Evolutionary conservation across 2,797 vertebrate species (phyloP), one percentile per base, ranked within the genome.

Genomic region (Hypotaenidia okinawae): DNA sequence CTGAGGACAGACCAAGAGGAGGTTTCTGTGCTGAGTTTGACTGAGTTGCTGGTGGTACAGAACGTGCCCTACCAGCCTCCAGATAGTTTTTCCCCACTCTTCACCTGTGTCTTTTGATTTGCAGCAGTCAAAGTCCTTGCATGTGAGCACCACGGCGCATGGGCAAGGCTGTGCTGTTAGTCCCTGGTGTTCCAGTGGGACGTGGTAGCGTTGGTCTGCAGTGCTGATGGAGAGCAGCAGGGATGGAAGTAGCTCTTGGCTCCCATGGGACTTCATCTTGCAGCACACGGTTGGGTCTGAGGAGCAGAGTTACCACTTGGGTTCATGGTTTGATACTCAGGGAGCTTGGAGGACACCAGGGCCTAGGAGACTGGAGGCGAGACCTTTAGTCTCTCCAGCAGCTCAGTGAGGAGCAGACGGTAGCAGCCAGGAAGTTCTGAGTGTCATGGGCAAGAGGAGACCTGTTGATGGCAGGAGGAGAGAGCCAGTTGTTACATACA

Each of bases 1-100:
- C 72, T 80, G 93, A 95, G 94, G 94, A 89, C 96, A 95, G 17
- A 47, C 55, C 43, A 39, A 54, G 58, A 66, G 87, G 70, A 82
- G 17, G 75, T 79, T 47, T 61, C 45, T 75, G 45, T 52, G 55
- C 77, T 49, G 89, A 62, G 2, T 79, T 37, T 70, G 80, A 16
- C 51, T 2, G 68, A 11, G 47, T 37, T 23, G 22, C 58, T 49
- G 22, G 54, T 81, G 25, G 35, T 66, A 6, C 47, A 64, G 41
- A 23, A 82, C n/a, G 32, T 45, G 28, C 62, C 32, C 22, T 33
- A 37, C 25, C 47, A 49, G 54, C 32, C 6, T 3, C 16, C 28
- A 3, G 27, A 4, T 2, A 9, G 27, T 59, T 84, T n/a, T 24
- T 10, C 35, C 35, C 35, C 35, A 35, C 35, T 35, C 35, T 35